phyloP scores from a whole-genome alignment of 2,797 vertebrate genomes.

The Balearica regulorum region DNA sequence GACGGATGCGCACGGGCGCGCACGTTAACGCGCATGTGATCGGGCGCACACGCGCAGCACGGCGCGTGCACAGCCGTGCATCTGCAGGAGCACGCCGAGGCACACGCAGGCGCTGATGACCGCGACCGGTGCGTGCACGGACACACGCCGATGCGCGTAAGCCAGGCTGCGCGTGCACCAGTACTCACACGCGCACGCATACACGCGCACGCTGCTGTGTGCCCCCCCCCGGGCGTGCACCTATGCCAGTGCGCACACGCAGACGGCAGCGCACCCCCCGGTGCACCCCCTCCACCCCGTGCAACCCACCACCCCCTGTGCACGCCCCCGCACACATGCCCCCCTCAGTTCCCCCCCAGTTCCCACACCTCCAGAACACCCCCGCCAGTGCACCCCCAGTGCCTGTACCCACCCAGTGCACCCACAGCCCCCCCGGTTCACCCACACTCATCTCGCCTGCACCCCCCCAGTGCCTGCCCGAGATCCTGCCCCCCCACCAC shows the following conservation, averaged over 20 bases:
- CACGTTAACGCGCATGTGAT: background rate
- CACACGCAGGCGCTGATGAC: background rate
- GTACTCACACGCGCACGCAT: background rate
- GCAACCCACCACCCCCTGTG: background rate
- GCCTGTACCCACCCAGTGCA: background rate
- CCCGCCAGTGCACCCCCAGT: background rate
- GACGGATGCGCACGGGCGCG: background rate
- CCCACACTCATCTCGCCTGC: background rate
- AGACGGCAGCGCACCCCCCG: background rate
- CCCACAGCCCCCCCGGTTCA: background rate
- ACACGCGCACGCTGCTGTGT: background rate
- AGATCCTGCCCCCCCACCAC: too few species aligned
- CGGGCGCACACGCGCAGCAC: background rate
- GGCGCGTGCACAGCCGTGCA: background rate
- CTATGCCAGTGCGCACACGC: too few species aligned
- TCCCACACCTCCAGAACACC: background rate
- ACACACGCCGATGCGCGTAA: fast-evolving
- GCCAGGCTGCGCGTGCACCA: background rate
- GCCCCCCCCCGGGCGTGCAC: background rate
- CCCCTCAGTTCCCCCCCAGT: too few species aligned
- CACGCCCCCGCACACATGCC: too few species aligned
- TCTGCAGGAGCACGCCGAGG: background rate
- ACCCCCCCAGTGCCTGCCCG: too few species aligned
- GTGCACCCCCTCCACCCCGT: background rate
- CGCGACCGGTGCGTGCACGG: background rate